These are phyloP conservation scores for Aplochiton taeniatus DNA, from an alignment of 2,797 vertebrate species.

Conservation along the genomic window DNA sequence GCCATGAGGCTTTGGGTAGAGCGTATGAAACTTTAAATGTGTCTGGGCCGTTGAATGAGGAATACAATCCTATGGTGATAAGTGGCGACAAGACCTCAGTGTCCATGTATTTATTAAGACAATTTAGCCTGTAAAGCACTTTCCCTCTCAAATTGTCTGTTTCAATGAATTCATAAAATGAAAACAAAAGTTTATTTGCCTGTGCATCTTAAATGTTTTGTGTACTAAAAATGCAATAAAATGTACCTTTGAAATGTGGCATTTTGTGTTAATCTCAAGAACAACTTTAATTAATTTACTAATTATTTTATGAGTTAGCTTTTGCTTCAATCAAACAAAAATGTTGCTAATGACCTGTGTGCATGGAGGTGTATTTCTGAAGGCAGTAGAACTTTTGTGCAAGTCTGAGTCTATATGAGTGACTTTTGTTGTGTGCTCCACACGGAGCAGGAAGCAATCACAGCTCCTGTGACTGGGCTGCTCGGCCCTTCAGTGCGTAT, in stretches of 20 bases:
- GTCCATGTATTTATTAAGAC: conserved; percentile 97
- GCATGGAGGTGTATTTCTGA: conserved; percentile 12
- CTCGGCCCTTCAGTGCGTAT: conserved; percentile 54
- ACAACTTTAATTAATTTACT: too few relatives aligned
- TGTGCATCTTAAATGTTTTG: conserved; percentile 95
- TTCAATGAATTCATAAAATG: conserved; percentile 79
- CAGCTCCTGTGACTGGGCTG: conserved; percentile 42
- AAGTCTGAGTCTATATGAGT: conserved; percentile 24
- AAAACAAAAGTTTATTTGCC: conserved; percentile 81
- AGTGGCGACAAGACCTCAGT: conserved; percentile 80
- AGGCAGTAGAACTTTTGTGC: conserved; percentile 18
- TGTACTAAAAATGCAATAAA: conserved; percentile 95
- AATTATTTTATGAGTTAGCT: neutral
- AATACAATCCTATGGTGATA: conserved; percentile 78
- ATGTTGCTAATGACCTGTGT: neutral
- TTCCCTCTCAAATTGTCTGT: conserved; percentile 87
- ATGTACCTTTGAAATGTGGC: conserved; percentile 59
- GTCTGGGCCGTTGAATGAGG: conserved; percentile 71
- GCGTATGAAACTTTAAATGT: conserved; percentile 77
- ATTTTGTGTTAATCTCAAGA: conserved; percentile 43
- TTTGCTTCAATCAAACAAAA: neutral
- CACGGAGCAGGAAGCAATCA: conserved; percentile 63
- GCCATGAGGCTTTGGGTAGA: conserved; percentile 64
- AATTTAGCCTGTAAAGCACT: conserved; percentile 97
- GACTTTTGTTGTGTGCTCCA: conserved; percentile 19